Conservation (phyloP, 2,797 vertebrate species). For the Podarcis lilfordi region DNA sequence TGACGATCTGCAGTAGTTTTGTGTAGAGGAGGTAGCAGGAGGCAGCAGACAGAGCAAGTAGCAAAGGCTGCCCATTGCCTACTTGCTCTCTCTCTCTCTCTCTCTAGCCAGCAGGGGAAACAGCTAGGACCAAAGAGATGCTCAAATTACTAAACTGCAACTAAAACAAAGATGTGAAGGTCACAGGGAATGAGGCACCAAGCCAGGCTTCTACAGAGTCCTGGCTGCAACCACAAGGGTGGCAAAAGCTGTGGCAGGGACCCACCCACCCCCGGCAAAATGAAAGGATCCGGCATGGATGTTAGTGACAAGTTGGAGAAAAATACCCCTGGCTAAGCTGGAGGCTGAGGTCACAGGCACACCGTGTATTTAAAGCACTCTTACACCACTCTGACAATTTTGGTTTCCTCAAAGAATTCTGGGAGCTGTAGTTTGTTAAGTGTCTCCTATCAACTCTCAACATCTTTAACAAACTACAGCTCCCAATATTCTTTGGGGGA, state of each 20-base stretch:
- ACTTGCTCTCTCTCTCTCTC: not conserved
- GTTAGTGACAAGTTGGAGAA: not conserved
- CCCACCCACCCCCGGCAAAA: not conserved
- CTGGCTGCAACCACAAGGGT: slow-evolving; percentile 1
- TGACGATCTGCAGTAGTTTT: not conserved
- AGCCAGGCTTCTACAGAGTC: not conserved
- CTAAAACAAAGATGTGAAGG: slow-evolving; percentile 22
- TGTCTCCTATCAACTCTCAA: too few relatives aligned
- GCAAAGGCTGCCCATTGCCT: not conserved
- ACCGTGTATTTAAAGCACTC: too few relatives aligned
- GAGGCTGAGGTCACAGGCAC: too few relatives aligned
- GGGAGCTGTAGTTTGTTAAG: too few relatives aligned
- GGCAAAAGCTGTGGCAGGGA: not conserved
- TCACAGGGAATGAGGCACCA: not conserved
- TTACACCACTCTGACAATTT: too few relatives aligned
- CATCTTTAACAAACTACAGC: too few relatives aligned
- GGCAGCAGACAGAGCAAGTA: not conserved
- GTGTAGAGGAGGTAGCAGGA: too few relatives aligned
- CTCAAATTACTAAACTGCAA: slow-evolving; percentile 27
- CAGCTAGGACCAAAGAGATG: not conserved
- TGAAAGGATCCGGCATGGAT: not conserved
- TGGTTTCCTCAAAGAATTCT: too few relatives aligned
- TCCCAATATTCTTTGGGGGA: too few relatives aligned
- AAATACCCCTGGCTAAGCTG: not conserved
- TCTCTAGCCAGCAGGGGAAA: slow-evolving; percentile 2